Conservation (phyloP, 1,140 invertebrate species). For the Listronotus bonariensis region DNA sequence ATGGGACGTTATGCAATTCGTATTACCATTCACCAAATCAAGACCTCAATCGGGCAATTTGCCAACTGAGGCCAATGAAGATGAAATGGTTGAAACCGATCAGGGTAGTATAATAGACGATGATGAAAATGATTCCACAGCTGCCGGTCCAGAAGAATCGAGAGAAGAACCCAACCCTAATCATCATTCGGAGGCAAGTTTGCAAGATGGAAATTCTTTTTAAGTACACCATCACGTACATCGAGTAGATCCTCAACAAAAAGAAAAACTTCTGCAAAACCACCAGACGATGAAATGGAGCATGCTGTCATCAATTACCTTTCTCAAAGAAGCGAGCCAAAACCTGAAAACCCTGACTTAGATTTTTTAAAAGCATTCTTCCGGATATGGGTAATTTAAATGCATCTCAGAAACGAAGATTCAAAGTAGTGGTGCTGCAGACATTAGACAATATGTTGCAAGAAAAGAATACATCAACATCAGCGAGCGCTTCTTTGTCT, state of each 20-base stretch:
- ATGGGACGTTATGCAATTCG: constrained; percentile 30
- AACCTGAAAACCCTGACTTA: constrained; percentile 18
- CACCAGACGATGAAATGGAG: constrained; percentile 7
- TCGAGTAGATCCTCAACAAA: constrained; percentile 18
- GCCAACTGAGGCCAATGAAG: neutral
- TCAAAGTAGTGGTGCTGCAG: constrained; percentile 6
- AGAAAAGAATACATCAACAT: constrained; percentile 13
- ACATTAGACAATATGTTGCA: constrained; percentile 12
- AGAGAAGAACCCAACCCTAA: constrained; percentile 10
- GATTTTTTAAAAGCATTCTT: constrained; percentile 25
- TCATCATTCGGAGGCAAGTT: constrained; percentile 20
- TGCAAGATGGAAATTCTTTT: neutral
- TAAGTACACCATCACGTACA: constrained; percentile 14
- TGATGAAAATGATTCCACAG: constrained; percentile 25
- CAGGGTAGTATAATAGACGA: constrained; percentile 17
- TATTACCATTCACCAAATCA: constrained; percentile 31
- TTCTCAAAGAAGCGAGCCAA: constrained; percentile 13
- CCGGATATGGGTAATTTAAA: neutral
- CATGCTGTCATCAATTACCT: constrained; percentile 12
- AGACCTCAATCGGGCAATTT: constrained; percentile 33
- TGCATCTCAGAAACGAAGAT: neutral
- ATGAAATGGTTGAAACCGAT: constrained; percentile 24
- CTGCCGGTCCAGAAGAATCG: constrained; percentile 12
- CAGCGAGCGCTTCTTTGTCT: too few species aligned
- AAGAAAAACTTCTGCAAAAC: neutral